Conservation (phyloP, 2,888 invertebrate species). For the Ariolimax columbianus region DNA sequence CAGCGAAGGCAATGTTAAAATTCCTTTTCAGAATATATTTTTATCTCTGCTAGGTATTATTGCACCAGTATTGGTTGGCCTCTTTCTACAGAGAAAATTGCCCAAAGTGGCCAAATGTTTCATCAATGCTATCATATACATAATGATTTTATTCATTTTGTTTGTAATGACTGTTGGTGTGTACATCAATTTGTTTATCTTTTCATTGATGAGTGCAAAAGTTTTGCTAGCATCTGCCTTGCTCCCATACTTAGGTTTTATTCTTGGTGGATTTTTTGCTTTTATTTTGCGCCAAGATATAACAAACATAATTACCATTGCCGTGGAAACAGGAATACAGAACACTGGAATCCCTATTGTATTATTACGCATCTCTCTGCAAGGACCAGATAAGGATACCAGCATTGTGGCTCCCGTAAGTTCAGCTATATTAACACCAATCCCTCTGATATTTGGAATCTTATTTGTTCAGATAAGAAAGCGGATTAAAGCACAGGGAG, state of each 20-base stretch:
- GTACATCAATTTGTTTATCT: conserved; percentile 79
- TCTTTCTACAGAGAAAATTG: conserved; percentile 77
- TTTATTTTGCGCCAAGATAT: conserved; percentile 74
- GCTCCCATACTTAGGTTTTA: conserved; percentile 80
- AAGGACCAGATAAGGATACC: conserved; percentile 79
- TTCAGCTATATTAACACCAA: conserved; percentile 71
- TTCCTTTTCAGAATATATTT: conserved; percentile 79
- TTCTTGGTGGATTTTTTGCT: conserved; percentile 78
- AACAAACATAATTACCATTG: conserved; percentile 84
- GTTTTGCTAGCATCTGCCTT: conserved; percentile 77
- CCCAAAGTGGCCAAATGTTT: conserved; percentile 75
- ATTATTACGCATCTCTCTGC: conserved; percentile 73
- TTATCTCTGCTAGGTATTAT: conserved; percentile 78
- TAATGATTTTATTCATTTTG: conserved; percentile 79
- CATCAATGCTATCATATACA: conserved; percentile 77
- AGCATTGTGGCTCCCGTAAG: conserved; percentile 83
- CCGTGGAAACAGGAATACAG: conserved; percentile 91
- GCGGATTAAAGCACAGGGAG: neutral
- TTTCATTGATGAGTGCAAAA: conserved; percentile 61
- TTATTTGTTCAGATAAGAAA: conserved; percentile 57
- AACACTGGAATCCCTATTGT: conserved; percentile 85
- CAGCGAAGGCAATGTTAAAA: conserved; percentile 72
- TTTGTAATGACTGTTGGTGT: conserved; percentile 79
- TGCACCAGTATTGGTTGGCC: conserved; percentile 80
- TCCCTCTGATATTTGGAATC: conserved; percentile 70